Conservation (phyloP, 2,888 invertebrate species). For the Oscheius sp. region DNA sequence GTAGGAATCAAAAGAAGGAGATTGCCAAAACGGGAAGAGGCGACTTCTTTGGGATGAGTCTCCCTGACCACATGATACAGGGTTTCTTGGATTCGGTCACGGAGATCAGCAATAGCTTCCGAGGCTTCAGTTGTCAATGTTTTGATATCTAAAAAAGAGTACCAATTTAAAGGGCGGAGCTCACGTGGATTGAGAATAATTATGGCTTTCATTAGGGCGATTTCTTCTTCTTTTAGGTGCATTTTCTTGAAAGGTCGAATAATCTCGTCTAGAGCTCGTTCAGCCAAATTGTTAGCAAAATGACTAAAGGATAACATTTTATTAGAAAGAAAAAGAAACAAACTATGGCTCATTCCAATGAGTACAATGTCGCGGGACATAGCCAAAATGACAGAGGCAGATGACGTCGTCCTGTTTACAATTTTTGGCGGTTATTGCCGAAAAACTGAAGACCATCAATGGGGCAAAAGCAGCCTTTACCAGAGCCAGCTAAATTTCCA, state of each 20-base stretch:
- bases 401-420: conserved; percentile 59
- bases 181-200: conserved; percentile 69
- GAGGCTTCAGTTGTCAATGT: conserved; percentile 64
- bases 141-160: conserved; percentile 60
- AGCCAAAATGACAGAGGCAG: conserved; percentile 69
- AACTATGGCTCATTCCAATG: conserved; percentile 66
- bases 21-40: conserved; percentile 71
- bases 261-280: conserved; percentile 67
- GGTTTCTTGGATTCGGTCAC: conserved; percentile 70
- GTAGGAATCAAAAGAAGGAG: conserved; percentile 69
- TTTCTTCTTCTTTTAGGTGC: conserved; percentile 70
- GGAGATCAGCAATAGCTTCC: conserved; percentile 69
- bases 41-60: conserved; percentile 73
- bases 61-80: conserved; percentile 70
- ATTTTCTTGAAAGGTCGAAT: conserved; percentile 67
- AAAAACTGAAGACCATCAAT: conserved; percentile 58
- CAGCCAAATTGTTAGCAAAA: conserved; percentile 70
- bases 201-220: conserved; percentile 69
- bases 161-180: neutral
- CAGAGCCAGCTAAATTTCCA: conserved; percentile 55
- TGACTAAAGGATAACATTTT: conserved; percentile 57
- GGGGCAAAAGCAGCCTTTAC: conserved; percentile 70
- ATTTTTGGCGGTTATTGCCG: conserved; percentile 47
- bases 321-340: neutral
- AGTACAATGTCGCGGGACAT: conserved; percentile 58